These are phyloP conservation scores for Cephalopterus ornatus DNA, from an alignment of 2,113 vertebrate species.

Conservation along the genomic window DNA sequence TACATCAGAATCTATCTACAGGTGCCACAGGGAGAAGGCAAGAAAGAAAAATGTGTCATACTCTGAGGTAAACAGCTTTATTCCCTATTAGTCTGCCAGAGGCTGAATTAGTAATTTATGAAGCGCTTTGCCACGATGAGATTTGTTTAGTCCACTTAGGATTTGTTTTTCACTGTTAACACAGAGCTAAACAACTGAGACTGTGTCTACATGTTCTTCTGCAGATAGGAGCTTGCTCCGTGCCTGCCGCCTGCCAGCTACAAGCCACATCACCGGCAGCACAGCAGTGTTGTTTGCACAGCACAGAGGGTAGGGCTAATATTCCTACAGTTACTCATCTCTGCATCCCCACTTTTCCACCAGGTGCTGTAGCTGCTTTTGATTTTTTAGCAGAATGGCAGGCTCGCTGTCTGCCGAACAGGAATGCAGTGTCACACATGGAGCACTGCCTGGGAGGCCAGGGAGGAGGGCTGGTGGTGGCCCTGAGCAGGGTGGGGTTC, in stretches of 20 bases:
- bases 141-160: conserved; percentile 38
- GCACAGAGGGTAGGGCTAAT: neutral
- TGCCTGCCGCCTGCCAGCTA: neutral
- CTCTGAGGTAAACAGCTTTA: conserved; percentile 15
- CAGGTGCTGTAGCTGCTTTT: neutral
- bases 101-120: conserved; percentile 51
- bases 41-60: conserved; percentile 16
- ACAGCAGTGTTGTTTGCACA: neutral
- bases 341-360: neutral
- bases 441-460: neutral
- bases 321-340: neutral
- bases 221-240: neutral
- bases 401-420: neutral
- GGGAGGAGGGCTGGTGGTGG: neutral
- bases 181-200: neutral
- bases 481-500: neutral
- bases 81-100: conserved; percentile 22
- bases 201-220: neutral
- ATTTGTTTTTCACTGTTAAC: conserved; percentile 4
- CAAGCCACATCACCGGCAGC: neutral
- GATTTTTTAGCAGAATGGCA: neutral
- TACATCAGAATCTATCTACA: neutral
- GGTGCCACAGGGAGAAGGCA: conserved; percentile 17
- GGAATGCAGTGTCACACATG: neutral
- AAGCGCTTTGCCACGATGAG: conserved; percentile 30